Evolutionary conservation across 2,888 invertebrate species (phyloP).

Genomic region (Cataglyphis altisquamis): DNA sequence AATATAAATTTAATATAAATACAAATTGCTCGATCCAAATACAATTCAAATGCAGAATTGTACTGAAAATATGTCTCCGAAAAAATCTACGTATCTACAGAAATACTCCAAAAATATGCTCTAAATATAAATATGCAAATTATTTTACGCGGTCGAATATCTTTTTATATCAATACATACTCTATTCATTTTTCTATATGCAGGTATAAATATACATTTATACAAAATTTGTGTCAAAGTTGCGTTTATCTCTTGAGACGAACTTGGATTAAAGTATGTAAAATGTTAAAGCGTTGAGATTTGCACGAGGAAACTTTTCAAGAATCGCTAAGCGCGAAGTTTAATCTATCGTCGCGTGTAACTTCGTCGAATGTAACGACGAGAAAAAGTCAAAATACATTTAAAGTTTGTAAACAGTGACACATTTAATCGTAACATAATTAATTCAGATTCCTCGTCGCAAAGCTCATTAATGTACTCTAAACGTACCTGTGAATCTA

Average conservation of each 20-base stretch:
- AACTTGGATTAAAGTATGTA: background rate
- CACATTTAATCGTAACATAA: background rate
- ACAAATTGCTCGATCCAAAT: background rate
- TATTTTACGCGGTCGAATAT: slow-evolving; percentile 11
- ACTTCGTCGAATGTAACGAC: background rate
- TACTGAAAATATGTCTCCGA: background rate
- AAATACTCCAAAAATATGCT: background rate
- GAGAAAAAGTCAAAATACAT: background rate
- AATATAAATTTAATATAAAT: background rate
- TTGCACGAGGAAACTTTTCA: slow-evolving; percentile 34
- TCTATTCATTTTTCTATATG: background rate
- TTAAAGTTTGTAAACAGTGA: background rate
- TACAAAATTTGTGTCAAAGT: slow-evolving; percentile 10
- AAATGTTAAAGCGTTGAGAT: slow-evolving; percentile 39
- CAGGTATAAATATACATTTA: background rate
- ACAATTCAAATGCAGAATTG: background rate
- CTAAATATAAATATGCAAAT: background rate
- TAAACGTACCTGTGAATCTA: background rate
- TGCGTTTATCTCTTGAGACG: slow-evolving; percentile 3
- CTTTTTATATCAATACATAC: background rate
- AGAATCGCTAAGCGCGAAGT: slow-evolving; percentile 26
- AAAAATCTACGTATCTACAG: background rate
- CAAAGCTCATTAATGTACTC: background rate
- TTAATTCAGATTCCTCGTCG: background rate
- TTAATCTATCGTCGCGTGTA: background rate